A percentile compares a stretch with the other conserved stretches of the same genome.
phyloP scores from a whole-genome alignment of 2,888 invertebrate species.

The Philereme transversata region DNA sequence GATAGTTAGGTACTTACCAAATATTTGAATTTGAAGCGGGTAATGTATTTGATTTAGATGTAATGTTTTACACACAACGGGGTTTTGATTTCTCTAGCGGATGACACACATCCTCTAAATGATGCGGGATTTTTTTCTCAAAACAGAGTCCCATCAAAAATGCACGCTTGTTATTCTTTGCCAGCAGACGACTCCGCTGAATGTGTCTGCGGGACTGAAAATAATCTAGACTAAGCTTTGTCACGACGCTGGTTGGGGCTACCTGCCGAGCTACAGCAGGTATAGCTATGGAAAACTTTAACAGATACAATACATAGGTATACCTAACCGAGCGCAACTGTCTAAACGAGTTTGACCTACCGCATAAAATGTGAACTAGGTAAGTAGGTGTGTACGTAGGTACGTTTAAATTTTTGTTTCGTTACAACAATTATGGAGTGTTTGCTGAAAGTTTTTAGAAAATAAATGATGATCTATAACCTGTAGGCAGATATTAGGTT shows the following conservation, averaged over 20 bases:
- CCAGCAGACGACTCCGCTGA: constrained; percentile 16
- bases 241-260: constrained; percentile 1
- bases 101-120: neutral
- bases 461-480: too few species aligned
- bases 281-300: neutral
- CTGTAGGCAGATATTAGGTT: too few species aligned
- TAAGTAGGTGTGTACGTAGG: too few species aligned
- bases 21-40: neutral
- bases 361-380: too few species aligned
- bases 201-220: constrained; percentile 25
- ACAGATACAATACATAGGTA: too few species aligned
- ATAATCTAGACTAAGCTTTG: constrained; percentile 27
- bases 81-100: neutral
- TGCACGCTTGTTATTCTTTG: constrained; percentile 18
- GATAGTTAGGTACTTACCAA: constrained; percentile 3
- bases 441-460: too few species aligned
- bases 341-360: too few species aligned
- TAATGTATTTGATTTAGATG: neutral
- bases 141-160: constrained; percentile 1
- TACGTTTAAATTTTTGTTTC: too few species aligned
- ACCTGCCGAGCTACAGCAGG: neutral
- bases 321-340: too few species aligned
- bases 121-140: neutral
- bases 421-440: too few species aligned
- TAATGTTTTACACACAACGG: neutral